Conservation (phyloP, 1,140 invertebrate species). For the Drosophila virilis region DNA sequence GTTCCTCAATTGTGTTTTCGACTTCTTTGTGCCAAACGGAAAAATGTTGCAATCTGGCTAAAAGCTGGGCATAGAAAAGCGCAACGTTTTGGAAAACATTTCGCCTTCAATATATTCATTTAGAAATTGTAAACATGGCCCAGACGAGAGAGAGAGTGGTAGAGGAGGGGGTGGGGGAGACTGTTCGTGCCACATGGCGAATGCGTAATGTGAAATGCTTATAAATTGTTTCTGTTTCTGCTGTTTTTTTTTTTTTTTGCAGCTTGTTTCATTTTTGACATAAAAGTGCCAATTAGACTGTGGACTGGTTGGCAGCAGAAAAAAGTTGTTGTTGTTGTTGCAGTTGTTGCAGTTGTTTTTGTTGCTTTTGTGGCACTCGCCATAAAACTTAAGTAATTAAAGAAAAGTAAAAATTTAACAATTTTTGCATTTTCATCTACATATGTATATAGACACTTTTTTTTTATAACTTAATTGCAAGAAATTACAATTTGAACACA, state of each 20-base stretch:
- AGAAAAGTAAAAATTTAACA: slow-evolving; percentile 54
- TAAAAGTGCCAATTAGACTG: slow-evolving; percentile 74
- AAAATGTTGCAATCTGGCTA: slow-evolving; percentile 70
- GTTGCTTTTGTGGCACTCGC: slow-evolving; percentile 8
- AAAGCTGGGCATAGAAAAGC: slow-evolving; percentile 69
- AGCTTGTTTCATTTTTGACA: slow-evolving; percentile 51
- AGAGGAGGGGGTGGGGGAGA: background rate
- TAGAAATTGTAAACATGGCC: slow-evolving; percentile 71
- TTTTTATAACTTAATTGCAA: slow-evolving; percentile 77
- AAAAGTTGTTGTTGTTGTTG: slow-evolving; percentile 4
- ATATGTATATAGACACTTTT: slow-evolving; percentile 12
- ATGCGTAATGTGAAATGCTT: slow-evolving; percentile 69
- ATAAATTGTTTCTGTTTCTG: slow-evolving; percentile 42
- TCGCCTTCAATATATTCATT: slow-evolving; percentile 58
- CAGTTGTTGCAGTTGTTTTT: slow-evolving; percentile 5
- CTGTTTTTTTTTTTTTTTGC: slow-evolving; percentile 29
- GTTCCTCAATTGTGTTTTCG: slow-evolving; percentile 14
- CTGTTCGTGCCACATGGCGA: slow-evolving; percentile 65
- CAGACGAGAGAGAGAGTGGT: slow-evolving; percentile 37
- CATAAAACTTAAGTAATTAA: slow-evolving; percentile 78
- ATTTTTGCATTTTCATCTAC: slow-evolving; percentile 48
- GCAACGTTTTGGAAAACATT: slow-evolving; percentile 66
- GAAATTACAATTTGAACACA: slow-evolving; percentile 50
- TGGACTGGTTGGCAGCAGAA: slow-evolving; percentile 20
- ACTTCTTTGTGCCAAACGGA: slow-evolving; percentile 49